These are phyloP conservation scores for Drosophila novamexicana DNA, from an alignment of 1,140 invertebrate genomes.

Conservation along the genomic window DNA sequence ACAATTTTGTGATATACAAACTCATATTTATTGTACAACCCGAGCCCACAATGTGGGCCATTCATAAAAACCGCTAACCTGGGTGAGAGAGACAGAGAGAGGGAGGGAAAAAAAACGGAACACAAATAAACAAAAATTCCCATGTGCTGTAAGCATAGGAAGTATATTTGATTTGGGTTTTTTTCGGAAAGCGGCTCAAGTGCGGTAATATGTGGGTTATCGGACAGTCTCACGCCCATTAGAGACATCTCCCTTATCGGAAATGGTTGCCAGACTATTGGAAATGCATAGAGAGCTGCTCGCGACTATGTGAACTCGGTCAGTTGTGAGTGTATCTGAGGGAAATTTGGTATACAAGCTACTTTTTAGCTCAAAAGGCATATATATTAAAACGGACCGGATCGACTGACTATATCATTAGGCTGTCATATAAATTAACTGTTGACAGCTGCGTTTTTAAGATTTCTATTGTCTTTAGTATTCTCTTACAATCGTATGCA, in stretches of 20 bases:
- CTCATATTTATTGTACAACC: conserved; percentile 21
- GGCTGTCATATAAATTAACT: neutral
- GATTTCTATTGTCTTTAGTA: too few relatives aligned
- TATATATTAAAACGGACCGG: neutral
- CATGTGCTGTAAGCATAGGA: conserved; percentile 9
- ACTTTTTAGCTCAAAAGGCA: neutral
- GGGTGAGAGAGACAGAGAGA: too few relatives aligned
- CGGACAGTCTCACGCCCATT: conserved; percentile 49
- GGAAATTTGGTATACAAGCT: neutral
- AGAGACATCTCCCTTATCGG: neutral
- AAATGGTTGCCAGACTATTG: conserved; percentile 1
- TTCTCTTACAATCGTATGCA: too few relatives aligned
- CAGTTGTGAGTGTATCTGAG: neutral
- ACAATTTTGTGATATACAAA: conserved; percentile 23
- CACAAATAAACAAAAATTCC: conserved; percentile 37
- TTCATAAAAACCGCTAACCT: conserved; percentile 54
- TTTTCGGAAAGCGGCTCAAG: conserved; percentile 8
- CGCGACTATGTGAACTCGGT: neutral
- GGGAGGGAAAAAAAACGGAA: conserved; percentile 5
- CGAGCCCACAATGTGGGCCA: conserved; percentile 71
- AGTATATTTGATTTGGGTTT: conserved; percentile 24
- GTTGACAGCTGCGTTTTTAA: neutral
- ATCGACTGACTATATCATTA: neutral
- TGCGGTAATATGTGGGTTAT: conserved; percentile 56
- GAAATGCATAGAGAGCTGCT: conserved; percentile 4